A percentile compares a stretch with the other conserved stretches of the same genome.
Conservation (phyloP, 2,797 vertebrate genomes). For the Erithacus rubecula region DNA sequence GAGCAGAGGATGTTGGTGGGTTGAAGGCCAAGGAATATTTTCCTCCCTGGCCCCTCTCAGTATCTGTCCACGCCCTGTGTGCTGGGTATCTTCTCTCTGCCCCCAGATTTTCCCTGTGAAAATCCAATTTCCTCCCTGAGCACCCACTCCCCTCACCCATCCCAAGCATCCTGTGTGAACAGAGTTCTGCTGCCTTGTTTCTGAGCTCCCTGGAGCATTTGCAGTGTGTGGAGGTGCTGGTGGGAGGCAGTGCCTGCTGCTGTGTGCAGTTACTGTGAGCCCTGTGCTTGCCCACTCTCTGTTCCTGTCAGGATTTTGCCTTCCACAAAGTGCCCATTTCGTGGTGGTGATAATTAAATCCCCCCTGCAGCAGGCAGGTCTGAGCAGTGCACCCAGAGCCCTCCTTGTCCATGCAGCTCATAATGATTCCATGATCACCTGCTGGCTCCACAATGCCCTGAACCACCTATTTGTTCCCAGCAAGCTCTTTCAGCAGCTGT, state of each 20-base stretch:
- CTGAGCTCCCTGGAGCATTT: background rate
- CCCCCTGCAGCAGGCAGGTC: background rate
- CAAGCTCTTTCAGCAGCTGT: slow-evolving; percentile 21
- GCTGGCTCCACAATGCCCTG: background rate
- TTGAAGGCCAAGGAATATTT: background rate
- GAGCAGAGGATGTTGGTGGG: rapidly evolving
- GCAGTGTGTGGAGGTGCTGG: background rate
- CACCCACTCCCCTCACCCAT: background rate
- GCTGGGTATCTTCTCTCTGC: background rate
- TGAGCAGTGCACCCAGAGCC: background rate
- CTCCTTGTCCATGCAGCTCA: background rate
- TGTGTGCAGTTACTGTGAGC: background rate
- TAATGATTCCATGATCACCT: background rate
- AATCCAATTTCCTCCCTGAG: background rate
- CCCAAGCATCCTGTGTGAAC: background rate
- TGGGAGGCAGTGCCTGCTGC: slow-evolving; percentile 27
- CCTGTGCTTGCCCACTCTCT: background rate
- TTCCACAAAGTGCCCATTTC: background rate
- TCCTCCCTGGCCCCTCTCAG: background rate
- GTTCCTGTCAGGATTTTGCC: background rate
- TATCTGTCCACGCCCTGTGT: rapidly evolving
- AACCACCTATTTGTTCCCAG: background rate
- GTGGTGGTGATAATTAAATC: background rate
- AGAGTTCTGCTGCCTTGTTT: background rate
- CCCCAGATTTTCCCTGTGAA: background rate